phyloP scores from a whole-genome alignment of 2,888 invertebrate genomes.

The Neoascia interrupta region DNA sequence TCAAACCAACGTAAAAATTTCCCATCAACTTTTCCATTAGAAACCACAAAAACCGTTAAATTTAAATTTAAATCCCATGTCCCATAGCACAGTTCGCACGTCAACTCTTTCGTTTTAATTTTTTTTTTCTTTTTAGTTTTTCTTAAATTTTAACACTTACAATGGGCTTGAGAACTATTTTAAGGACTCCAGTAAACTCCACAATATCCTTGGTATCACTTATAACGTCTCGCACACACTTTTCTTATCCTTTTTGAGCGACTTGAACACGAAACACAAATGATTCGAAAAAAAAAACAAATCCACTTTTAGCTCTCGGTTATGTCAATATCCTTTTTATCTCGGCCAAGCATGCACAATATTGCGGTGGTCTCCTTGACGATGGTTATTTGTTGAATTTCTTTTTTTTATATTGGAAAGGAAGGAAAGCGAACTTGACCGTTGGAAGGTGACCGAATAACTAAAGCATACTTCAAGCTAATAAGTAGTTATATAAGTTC shows the following conservation, averaged over 20 bases:
- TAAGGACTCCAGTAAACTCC: conserved; percentile 17
- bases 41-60: conserved; percentile 45
- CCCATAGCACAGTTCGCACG: conserved; percentile 24
- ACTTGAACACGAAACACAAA: conserved; percentile 1
- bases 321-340: conserved; percentile 41
- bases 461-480: conserved; percentile 78
- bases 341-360: conserved; percentile 13
- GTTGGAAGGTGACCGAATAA: conserved; percentile 79
- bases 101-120: conserved; percentile 38
- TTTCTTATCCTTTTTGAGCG: conserved; percentile 1
- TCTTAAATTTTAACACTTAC: conserved; percentile 45
- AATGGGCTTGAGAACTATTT: background rate
- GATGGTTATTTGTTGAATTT: conserved; percentile 16
- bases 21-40: background rate
- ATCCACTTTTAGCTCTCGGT: conserved; percentile 21
- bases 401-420: conserved; percentile 57
- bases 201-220: conserved; percentile 41
- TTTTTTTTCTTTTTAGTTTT: conserved; percentile 26
- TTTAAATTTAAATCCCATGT: conserved; percentile 40
- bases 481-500: conserved; percentile 79
- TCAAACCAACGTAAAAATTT: background rate
- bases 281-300: conserved; percentile 1
- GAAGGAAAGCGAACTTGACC: conserved; percentile 78
- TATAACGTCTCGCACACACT: conserved; percentile 21
- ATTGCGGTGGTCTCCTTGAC: conserved; percentile 16